phyloP scores from a whole-genome alignment of 2,797 vertebrate species.

The Menidia menidia region DNA sequence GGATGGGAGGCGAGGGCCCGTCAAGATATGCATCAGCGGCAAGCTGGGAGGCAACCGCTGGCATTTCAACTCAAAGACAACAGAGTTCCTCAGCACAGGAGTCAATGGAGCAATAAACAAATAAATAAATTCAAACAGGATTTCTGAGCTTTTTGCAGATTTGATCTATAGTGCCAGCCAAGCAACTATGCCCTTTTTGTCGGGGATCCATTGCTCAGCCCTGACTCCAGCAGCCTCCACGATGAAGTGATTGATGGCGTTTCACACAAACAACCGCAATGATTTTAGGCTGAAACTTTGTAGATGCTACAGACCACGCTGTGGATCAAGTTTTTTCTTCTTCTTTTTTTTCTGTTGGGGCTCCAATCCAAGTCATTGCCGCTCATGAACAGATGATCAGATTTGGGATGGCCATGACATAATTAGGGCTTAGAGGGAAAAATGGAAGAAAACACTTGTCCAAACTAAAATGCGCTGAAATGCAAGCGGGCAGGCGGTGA shows the following conservation, averaged over 20 bases:
- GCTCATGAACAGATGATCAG: no score
- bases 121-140: not conserved
- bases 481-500: no score
- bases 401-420: no score
- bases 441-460: no score
- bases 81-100: not conserved
- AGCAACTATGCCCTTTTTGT: not conserved
- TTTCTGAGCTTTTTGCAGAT: not conserved
- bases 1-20: not conserved
- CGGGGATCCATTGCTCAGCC: not conserved
- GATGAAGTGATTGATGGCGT: not conserved
- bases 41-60: slow-evolving; percentile 1
- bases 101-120: not conserved
- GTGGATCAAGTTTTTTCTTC: no score
- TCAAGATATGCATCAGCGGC: slow-evolving; percentile 6
- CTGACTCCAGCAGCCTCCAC: slow-evolving; percentile 1
- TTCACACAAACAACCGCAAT: no score
- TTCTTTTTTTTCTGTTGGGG: no score
- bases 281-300: no score
- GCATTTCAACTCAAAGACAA: not conserved
- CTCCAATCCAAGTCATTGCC: no score
- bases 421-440: no score
- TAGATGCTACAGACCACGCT: no score
- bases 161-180: not conserved
- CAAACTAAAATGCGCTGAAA: no score